phyloP scores from a whole-genome alignment of 2,113 vertebrate species.

The Rostratula benghalensis region DNA sequence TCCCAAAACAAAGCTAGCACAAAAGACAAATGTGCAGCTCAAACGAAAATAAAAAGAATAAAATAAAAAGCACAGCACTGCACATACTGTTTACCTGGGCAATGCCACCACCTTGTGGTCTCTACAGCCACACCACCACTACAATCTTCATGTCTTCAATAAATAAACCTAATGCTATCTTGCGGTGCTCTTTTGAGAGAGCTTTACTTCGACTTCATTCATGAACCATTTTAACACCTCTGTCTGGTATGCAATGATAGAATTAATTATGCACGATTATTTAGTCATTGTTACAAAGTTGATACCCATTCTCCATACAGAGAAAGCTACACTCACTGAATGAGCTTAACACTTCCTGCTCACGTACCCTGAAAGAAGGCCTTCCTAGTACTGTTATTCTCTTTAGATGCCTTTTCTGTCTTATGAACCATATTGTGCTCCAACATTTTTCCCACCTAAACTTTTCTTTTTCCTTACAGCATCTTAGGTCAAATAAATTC shows the following conservation, averaged over 20 bases:
- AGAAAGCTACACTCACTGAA: not conserved
- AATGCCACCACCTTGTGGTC: slow-evolving; percentile 69
- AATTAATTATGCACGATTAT: fast-evolving
- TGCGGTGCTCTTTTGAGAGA: not conserved
- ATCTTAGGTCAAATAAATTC: not conserved
- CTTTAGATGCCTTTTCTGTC: not conserved
- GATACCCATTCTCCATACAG: not conserved
- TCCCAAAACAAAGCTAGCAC: not conserved
- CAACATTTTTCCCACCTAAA: not conserved
- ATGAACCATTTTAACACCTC: not conserved
- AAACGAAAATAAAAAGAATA: not conserved
- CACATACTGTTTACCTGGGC: not conserved
- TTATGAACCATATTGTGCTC: not conserved
- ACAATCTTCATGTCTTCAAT: fast-evolving
- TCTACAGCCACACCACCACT: not conserved
- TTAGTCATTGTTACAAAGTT: fast-evolving
- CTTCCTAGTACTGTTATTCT: not conserved
- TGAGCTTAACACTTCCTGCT: not conserved
- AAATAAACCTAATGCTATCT: not conserved
- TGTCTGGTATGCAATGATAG: too few relatives aligned
- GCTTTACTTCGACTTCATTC: not conserved
- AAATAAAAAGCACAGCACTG: fast-evolving
- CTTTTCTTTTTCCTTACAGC: not conserved
- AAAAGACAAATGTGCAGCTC: not conserved
- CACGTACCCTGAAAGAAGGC: not conserved